Evolutionary conservation across 2,888 invertebrate genomes (phyloP), one percentile per base, ranked within the genome.

Genomic region (Pharmacophagus antenor): DNA sequence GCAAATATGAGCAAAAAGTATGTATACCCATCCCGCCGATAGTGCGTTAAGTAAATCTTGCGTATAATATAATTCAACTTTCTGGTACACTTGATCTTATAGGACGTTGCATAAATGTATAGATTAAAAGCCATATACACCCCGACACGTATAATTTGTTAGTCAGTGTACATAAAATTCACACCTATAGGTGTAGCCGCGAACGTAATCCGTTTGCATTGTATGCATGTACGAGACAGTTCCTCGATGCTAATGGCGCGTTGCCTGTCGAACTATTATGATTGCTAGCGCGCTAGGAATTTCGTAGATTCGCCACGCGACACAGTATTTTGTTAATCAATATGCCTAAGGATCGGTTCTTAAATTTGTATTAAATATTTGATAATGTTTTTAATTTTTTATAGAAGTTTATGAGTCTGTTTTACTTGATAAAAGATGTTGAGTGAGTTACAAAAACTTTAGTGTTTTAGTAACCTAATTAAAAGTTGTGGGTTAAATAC

Each of bases 251-350:
- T 65, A 66, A 66, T 65, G 59, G 63, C 59, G 63, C 62, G 59
- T 63, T 66, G 63, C 67, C 64, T 67, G 66, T 66, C 67, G 63
- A 58, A 51, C 65, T 65, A 69, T 68, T 67, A 70, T 70, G 62
- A 65, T 65, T 50, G 55, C 61, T 56, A 17, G 49, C 47, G 37
- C 42, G 31, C 31, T 56, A 61, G 48, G 41, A 61, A 56, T 46
- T 18, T 46, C 20, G n/a, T 50, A 60, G 60, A 60, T 25, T 12
- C 18, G 55, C 5, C 60, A 42, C 22, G 20, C 22, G 10, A 10
- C 10, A 44, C 2, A 31, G 46, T 7, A 44, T 18, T 18, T n/a
- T n/a, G n/a, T n/a, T n/a, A n/a, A n/a, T n/a, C n/a, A n/a, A n/a
- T n/a, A n/a, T n/a, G n/a, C n/a, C n/a, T n/a, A n/a, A 37, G 2